Evolutionary conservation across 2,113 vertebrate genomes (phyloP).

Genomic region (Cervus canadensis): DNA sequence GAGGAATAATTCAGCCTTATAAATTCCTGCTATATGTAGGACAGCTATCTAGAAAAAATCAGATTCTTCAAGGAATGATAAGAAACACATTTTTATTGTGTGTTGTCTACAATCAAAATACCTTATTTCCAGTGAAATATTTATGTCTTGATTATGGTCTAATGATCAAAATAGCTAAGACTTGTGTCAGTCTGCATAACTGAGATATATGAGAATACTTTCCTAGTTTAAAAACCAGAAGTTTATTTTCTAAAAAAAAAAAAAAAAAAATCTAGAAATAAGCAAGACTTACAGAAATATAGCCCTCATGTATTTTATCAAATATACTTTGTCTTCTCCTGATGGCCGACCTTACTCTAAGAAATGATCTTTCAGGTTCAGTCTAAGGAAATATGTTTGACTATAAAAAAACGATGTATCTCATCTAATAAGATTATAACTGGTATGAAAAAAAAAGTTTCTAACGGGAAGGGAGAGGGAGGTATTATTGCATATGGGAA

Average conservation of each 20-base stretch:
- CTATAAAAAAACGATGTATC: neutral
- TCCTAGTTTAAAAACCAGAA: neutral
- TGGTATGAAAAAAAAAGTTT: neutral
- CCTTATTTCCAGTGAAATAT: neutral
- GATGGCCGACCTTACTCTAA: neutral
- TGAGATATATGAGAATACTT: neutral
- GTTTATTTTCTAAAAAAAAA: neutral
- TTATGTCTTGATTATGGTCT: neutral
- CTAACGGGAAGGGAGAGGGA: neutral
- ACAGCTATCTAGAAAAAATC: neutral
- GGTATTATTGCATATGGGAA: neutral
- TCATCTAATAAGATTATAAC: neutral
- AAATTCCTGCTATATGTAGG: neutral
- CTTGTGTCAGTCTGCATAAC: neutral
- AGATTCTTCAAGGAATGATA: neutral
- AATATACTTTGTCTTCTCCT: neutral
- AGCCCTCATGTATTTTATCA: neutral
- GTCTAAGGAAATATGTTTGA: neutral
- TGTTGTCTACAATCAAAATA: neutral
- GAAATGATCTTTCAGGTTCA: neutral
- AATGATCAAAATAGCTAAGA: constrained; percentile 6
- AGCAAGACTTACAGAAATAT: constrained; percentile 26
- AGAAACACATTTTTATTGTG: neutral
- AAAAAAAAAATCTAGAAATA: neutral
- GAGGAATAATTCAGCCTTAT: neutral